Conservation (phyloP, 2,797 vertebrate species). For the Malacoraja senta region DNA sequence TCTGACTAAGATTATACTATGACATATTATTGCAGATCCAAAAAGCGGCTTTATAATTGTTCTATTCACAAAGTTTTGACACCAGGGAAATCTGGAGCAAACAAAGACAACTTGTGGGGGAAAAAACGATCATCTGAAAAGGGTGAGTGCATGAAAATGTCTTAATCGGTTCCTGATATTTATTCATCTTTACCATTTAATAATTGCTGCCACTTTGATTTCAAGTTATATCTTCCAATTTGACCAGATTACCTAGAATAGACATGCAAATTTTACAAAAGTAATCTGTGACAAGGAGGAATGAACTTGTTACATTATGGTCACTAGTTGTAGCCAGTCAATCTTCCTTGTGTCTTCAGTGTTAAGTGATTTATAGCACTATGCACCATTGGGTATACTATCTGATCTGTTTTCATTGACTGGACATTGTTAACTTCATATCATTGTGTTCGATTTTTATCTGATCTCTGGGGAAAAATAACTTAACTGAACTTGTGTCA, state of each 20-base stretch:
- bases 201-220: not conserved
- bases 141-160: not conserved
- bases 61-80: not conserved
- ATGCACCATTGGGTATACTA: not conserved
- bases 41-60: not conserved
- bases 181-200: not conserved
- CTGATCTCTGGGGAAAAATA: not conserved
- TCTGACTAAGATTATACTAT: not conserved
- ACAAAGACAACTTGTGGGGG: not conserved
- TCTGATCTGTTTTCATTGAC: not conserved
- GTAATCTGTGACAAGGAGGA: not conserved
- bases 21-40: conserved; percentile 9
- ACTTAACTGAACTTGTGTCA: not conserved
- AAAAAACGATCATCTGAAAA: not conserved
- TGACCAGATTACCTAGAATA: not conserved
- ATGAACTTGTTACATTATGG: not conserved
- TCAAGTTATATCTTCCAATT: not conserved
- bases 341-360: not conserved
- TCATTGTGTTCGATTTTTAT: not conserved
- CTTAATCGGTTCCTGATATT: not conserved
- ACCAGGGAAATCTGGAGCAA: not conserved
- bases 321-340: not conserved
- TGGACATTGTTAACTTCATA: not conserved
- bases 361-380: not conserved
- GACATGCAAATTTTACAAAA: not conserved